Evolutionary conservation across 1,140 invertebrate species (phyloP).

Genomic region (Eufriesea mexicana): DNA sequence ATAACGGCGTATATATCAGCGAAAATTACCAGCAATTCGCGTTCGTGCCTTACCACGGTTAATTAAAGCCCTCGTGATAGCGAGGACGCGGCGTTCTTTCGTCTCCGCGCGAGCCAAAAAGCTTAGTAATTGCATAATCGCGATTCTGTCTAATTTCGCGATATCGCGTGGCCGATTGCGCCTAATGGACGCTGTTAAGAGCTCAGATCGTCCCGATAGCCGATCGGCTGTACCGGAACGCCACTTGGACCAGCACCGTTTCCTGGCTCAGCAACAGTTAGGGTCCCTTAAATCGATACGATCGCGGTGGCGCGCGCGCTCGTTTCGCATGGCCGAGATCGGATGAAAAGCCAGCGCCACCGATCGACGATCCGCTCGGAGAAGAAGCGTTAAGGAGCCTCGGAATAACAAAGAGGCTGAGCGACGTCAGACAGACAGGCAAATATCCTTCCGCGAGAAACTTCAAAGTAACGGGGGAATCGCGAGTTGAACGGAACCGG

Average conservation of each 20-base stretch:
- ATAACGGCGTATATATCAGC: not conserved
- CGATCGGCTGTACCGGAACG: too few species aligned
- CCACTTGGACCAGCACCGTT: too few species aligned
- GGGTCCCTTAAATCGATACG: not conserved
- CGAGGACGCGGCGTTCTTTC: not conserved
- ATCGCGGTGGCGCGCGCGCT: too few species aligned
- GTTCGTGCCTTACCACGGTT: not conserved
- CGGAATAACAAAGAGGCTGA: conserved; percentile 53
- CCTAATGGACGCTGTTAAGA: not conserved
- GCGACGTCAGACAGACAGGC: conserved; percentile 51
- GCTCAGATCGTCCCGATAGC: not conserved
- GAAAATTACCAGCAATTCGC: not conserved
- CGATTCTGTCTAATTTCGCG: conserved; percentile 15
- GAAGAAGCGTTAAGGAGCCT: conserved; percentile 29
- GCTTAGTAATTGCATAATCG: conserved; percentile 6
- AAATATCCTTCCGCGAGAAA: conserved; percentile 50
- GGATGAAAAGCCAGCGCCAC: not conserved
- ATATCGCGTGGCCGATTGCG: not conserved
- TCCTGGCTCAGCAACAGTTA: conserved; percentile 6
- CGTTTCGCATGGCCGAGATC: not conserved
- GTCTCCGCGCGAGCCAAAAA: not conserved
- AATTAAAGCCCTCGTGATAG: not conserved
- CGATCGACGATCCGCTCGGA: not conserved
- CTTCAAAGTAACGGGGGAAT: conserved; percentile 42
- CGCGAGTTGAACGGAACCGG: conserved; percentile 13